These are phyloP conservation scores for Pitangus sulphuratus DNA, from an alignment of 2,797 vertebrate genomes.

Conservation along the genomic window DNA sequence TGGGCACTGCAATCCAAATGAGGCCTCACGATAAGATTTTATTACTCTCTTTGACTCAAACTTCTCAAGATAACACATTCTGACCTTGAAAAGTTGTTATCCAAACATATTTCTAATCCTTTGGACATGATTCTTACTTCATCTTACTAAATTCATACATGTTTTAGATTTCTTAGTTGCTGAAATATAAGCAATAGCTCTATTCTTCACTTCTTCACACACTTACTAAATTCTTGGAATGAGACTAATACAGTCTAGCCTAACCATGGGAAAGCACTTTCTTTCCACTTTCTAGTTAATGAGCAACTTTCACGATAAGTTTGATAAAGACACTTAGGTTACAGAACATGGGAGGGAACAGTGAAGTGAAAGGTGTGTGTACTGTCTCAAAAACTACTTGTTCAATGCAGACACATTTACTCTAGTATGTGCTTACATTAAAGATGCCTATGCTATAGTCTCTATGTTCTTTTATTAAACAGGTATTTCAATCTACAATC, in stretches of 20 bases:
- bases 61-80: not conserved
- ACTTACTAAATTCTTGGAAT: not conserved
- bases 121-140: not conserved
- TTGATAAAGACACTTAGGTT: not conserved
- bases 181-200: not conserved
- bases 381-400: not conserved
- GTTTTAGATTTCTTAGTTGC: not conserved
- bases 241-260: not conserved
- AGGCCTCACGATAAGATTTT: not conserved
- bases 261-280: not conserved
- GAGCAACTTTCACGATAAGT: not conserved
- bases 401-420: not conserved
- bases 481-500: not conserved
- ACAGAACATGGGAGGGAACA: not conserved
- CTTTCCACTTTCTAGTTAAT: slow-evolving; percentile 31
- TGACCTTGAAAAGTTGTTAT: not conserved
- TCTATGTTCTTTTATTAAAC: not conserved
- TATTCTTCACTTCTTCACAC: not conserved
- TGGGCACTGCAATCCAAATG: not conserved
- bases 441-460: not conserved
- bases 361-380: not conserved
- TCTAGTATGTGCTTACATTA: not conserved
- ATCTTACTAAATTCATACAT: not conserved
- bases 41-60: not conserved
- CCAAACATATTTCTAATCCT: not conserved